These are phyloP conservation scores for Itoplectis maculator DNA, from an alignment of 2,888 invertebrate genomes.

Conservation along the genomic window DNA sequence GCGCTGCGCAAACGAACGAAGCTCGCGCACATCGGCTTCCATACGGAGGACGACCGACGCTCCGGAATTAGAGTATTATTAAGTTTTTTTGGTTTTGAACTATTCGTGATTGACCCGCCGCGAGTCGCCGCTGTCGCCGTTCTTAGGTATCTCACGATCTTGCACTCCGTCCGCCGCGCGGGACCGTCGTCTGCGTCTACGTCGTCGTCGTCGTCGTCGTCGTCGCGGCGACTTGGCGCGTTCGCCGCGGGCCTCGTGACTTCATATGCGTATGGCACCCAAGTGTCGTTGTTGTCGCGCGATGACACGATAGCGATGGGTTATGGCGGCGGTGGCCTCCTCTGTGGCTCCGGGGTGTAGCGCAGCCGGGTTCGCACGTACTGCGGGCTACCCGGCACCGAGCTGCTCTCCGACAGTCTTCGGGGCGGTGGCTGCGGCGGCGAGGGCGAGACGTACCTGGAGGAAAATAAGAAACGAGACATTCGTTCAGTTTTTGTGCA, in stretches of 20 bases:
- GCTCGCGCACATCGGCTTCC: slow-evolving; percentile 60
- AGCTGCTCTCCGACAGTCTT: slow-evolving; percentile 88
- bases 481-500: background rate
- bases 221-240: slow-evolving; percentile 33
- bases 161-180: background rate
- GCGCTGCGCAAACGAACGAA: slow-evolving; percentile 62
- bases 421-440: slow-evolving; percentile 88
- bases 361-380: slow-evolving; percentile 87
- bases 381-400: slow-evolving; percentile 90
- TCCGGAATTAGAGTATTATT: slow-evolving; percentile 63
- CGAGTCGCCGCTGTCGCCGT: slow-evolving; percentile 21
- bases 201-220: too few species aligned
- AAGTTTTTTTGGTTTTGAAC: slow-evolving; percentile 67
- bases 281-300: slow-evolving; percentile 68
- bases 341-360: slow-evolving; percentile 85
- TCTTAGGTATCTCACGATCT: slow-evolving; percentile 24
- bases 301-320: slow-evolving; percentile 75
- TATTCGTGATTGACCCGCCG: slow-evolving; percentile 59
- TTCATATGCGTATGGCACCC: slow-evolving; percentile 78
- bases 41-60: slow-evolving; percentile 41
- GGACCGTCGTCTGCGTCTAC: too few species aligned
- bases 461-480: too few species aligned
- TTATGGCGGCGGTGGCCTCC: slow-evolving; percentile 82
- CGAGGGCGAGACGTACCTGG: slow-evolving; percentile 87
- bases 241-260: slow-evolving; percentile 21